Percentiles rank a stretch among this genome's conserved stretches.
Evolutionary conservation across 2,797 vertebrate genomes (phyloP).

Genomic region (Xenopus petersii): DNA sequence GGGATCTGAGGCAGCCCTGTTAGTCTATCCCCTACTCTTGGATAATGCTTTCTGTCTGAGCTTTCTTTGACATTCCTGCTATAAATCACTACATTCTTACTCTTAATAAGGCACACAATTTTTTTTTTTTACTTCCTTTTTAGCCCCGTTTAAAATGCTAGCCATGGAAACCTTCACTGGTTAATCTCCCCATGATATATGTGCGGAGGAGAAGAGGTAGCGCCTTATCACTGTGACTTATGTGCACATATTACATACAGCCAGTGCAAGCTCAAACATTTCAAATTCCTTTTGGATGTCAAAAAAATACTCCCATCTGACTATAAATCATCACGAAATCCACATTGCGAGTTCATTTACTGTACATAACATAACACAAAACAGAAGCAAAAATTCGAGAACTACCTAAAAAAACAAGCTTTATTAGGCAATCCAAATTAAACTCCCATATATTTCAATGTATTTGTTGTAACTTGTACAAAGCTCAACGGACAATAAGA

Average conservation of each 20-base stretch:
- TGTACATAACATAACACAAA: slow-evolving; percentile 49
- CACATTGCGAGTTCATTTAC: slow-evolving; percentile 47
- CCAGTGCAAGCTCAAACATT: slow-evolving; percentile 42
- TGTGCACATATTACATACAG: slow-evolving; percentile 34
- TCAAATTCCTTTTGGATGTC: slow-evolving; percentile 45
- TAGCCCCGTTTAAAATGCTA: neutral
- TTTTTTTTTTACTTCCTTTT: neutral
- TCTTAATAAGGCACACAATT: slow-evolving; percentile 23
- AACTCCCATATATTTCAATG: slow-evolving; percentile 22
- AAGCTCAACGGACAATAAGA: no score
- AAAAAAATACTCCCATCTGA: slow-evolving; percentile 45
- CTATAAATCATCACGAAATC: slow-evolving; percentile 46
- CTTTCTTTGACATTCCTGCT: neutral
- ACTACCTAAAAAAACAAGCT: slow-evolving; percentile 39
- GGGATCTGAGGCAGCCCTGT: neutral
- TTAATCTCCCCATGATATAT: slow-evolving; percentile 42
- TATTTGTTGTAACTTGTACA: neutral
- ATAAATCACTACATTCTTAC: slow-evolving; percentile 18
- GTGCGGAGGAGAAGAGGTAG: slow-evolving; percentile 40
- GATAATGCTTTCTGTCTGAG: neutral
- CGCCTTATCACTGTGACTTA: slow-evolving; percentile 47
- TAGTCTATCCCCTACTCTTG: neutral
- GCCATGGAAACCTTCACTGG: slow-evolving; percentile 10
- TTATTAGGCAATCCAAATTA: slow-evolving; percentile 38
- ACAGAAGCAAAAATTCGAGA: slow-evolving; percentile 46